Conservation (phyloP, 2,888 invertebrate species). For the Meganola albula region DNA sequence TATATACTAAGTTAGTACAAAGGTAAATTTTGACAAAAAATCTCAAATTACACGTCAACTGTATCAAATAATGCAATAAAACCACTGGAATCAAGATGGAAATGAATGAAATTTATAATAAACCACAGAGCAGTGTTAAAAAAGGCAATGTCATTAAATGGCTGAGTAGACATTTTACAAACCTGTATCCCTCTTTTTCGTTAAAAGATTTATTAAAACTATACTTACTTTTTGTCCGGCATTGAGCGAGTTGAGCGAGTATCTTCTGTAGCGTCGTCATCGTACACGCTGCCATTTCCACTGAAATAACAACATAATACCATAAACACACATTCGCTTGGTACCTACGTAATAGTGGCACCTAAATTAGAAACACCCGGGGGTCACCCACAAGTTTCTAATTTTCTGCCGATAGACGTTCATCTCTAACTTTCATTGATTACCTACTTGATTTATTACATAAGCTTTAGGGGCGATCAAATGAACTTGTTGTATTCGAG, state of each 20-base stretch:
- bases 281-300: slow-evolving; percentile 77
- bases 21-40: background rate
- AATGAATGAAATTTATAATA: background rate
- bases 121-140: background rate
- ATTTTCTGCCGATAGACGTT: background rate
- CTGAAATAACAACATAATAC: slow-evolving; percentile 26
- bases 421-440: background rate
- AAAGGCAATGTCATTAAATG: too few relatives aligned
- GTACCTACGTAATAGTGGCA: background rate
- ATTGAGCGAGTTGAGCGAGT: slow-evolving; percentile 80
- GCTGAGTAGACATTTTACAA: too few relatives aligned
- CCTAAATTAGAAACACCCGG: background rate
- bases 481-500: too few relatives aligned
- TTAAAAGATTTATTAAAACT: too few relatives aligned
- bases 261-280: slow-evolving; percentile 84
- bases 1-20: background rate
- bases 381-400: background rate
- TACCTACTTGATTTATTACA: background rate
- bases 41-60: background rate
- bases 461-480: too few relatives aligned
- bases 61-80: background rate
- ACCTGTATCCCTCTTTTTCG: too few relatives aligned
- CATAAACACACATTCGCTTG: background rate
- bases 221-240: slow-evolving; percentile 60
- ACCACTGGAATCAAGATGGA: too few relatives aligned